A percentile compares a stretch with the other conserved stretches of the same genome.
Conservation (phyloP, 1,140 invertebrate genomes). For the Schlechtendalia chinensis region DNA sequence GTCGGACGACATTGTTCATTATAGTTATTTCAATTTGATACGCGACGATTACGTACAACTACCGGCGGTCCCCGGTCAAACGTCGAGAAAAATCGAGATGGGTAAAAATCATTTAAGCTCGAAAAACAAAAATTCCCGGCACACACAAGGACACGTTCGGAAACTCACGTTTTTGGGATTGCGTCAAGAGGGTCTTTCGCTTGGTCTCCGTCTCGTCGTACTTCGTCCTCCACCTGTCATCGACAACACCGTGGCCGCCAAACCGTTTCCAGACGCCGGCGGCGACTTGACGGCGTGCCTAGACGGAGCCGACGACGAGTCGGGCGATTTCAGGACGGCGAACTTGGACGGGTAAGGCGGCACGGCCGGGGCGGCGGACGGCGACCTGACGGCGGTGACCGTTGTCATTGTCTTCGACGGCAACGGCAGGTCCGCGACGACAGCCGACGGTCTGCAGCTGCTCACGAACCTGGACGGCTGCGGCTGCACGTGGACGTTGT, state of each 20-base stretch:
- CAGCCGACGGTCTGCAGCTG: not conserved
- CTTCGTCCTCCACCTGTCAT: constrained; percentile 65
- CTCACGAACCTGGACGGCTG: not conserved
- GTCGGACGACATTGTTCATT: no score
- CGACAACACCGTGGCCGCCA: not conserved
- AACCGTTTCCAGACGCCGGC: not conserved
- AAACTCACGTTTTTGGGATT: constrained; percentile 67
- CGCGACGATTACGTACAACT: no score
- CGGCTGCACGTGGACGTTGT: not conserved
- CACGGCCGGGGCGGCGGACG: not conserved
- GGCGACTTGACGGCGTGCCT: not conserved
- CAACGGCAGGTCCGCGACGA: not conserved
- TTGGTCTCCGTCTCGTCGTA: constrained; percentile 68
- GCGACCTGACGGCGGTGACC: not conserved
- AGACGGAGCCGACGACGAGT: not conserved
- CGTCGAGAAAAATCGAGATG: no score
- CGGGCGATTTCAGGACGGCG: not conserved
- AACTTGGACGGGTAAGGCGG: not conserved
- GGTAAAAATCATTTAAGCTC: no score
- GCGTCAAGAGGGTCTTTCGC: constrained; percentile 65
- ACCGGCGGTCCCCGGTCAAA: no score
- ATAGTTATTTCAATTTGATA: no score
- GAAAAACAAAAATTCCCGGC: no score
- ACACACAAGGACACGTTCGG: no score
- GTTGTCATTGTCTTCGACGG: not conserved